Base-by-base conservation (phyloP, 2,113 vertebrate genomes). In the Megaptera novaeangliae region DNA sequence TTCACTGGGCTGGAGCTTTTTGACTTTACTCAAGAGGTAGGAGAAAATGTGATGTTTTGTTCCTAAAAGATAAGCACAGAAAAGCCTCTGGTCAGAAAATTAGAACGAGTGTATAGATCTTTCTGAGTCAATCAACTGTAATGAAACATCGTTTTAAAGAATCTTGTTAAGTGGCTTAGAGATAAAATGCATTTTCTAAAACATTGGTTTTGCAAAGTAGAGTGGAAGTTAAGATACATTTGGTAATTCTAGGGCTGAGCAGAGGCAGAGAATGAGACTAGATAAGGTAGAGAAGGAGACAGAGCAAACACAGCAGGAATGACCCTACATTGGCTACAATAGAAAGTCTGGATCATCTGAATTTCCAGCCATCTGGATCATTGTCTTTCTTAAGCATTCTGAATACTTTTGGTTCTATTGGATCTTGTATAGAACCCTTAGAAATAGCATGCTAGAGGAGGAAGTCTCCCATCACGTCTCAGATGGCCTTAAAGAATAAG, bases 121-220 rank as follows among this genome's bases (percentile, higher is more conserved):
- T 86, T 57, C 18, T 83, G 78, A 93, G 66, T 94, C 41, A 64
- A 15, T 61, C 46, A 71, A 5, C 29, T 85, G 49, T 91, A 89
- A 59, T 75, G 39, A 95, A 89, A 84, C 12, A 93, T 44, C 25
- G 25, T 80, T 94, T 91, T n/a, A 98, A 96, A 93, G 36, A 94
- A 36, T 71, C 6, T 71, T 96, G 46, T 92, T 94, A 94, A 90
- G 69, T 95, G 77, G 23, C 71, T 93, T 95, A 88, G n/a, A 84
- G 41, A 64, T 71, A n/a, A 88, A 90, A 69, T n/a, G 21, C 12
- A 23, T 82, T 87, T 93, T 64, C 69, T 88, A 82, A 94, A 75
- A 23, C 63, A 85, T 72, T 64, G 36, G 52, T 95, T 69, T 88
- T 44, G 81, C 89, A 57, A 81, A 77, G 86, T 18, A 80, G 36